phyloP scores from a whole-genome alignment of 1,140 invertebrate species.

The Penaeus japonicus region DNA sequence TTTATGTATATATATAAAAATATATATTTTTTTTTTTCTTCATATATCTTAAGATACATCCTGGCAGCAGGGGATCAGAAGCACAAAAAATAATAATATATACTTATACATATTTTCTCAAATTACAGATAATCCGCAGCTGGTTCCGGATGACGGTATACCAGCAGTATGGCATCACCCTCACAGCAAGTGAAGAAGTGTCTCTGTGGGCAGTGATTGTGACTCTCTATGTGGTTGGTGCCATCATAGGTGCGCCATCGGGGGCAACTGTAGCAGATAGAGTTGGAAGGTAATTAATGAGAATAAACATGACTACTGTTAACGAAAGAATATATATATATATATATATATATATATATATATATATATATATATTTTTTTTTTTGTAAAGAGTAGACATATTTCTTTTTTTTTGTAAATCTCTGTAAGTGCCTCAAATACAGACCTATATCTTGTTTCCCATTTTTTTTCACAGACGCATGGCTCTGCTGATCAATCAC shows the following conservation, averaged over 20 bases:
- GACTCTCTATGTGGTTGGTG: conserved; percentile 18
- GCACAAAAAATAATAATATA: too few species aligned
- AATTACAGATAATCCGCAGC: conserved; percentile 14
- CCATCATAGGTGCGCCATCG: neutral
- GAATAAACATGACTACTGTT: neutral
- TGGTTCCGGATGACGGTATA: neutral
- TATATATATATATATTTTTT: too few species aligned
- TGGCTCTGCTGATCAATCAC: neutral
- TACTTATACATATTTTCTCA: too few species aligned
- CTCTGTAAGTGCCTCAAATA: neutral
- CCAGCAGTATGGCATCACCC: neutral
- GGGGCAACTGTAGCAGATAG: neutral
- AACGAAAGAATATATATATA: neutral
- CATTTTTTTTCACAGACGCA: neutral
- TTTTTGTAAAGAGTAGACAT: too few species aligned
- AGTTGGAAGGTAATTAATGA: conserved; percentile 9
- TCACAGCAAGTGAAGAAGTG: neutral
- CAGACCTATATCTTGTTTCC: neutral
- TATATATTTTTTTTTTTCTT: too few species aligned
- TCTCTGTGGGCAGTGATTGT: conserved; percentile 36
- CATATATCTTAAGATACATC: too few species aligned
- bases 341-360: too few species aligned
- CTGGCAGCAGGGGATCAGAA: too few species aligned
- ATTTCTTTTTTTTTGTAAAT: neutral
- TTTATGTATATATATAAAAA: too few species aligned